Base-by-base conservation (phyloP, 2,113 vertebrate species). In the Oreochromis tanganicae region DNA sequence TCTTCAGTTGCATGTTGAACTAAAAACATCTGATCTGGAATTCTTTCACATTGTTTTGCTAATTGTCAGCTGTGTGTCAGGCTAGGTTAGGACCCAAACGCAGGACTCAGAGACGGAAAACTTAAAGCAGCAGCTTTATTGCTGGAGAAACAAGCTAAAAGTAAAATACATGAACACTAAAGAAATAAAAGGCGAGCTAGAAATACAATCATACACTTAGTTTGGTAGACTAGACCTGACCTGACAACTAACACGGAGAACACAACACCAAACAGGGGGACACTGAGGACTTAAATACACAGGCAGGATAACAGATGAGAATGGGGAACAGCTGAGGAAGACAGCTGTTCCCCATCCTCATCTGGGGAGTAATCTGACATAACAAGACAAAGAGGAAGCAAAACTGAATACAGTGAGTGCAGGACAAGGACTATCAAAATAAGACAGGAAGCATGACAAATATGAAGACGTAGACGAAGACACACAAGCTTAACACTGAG, bases 191-290 rank as follows among this genome's bases (percentile, higher is more conserved):
- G 1, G 0, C 0, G 1, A 61, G 3, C 29, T 19, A 61, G 29
- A 34, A 19, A 5, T 61, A 19, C 57, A 61, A 4, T 4, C 57
- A 10, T 1, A 61, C 5, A 61, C 16, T 32, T 32, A 5, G 29
- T 32, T 32, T 6, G 7, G 7, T 36, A 6, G 29, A 61, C 14
- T 6, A 4, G 16, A 11, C 59, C 16, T 2, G 56, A 9, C 56
- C 27, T 7, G 59, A 63, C 32, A 55, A 21, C n/a, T 2, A 55
- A 55, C n/a, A 11, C 10, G 1, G 54, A 55, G 54, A 55, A 55
- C 54, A 11, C 5, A 0, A 55, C 54, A 63, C 0, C 59, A 36
- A 63, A 63, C 59, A 63, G 16, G 19, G 29, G 16, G 5, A 63
- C 29, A 4, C 29, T 19, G 59, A 63, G 59, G 29, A 34, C 59